Percentiles rank a stretch among this genome's conserved stretches.
Evolutionary conservation across 1,140 invertebrate genomes (phyloP).

Genomic region (Mercenaria mercenaria): DNA sequence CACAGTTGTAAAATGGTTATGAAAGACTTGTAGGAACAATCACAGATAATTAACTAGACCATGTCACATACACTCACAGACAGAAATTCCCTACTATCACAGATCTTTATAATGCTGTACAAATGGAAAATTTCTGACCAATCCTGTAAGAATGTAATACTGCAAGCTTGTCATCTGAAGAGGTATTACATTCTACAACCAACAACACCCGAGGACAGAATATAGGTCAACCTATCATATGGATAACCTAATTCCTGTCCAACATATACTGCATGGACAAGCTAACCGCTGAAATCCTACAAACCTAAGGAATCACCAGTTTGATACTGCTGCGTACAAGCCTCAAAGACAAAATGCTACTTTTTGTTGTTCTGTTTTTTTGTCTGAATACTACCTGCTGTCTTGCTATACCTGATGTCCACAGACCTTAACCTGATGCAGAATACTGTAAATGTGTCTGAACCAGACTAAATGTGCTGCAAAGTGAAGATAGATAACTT

Average conservation of each 20-base stretch:
- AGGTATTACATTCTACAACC: background rate
- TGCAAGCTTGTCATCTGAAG: background rate
- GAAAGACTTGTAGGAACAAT: conserved; percentile 41
- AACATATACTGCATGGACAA: too few relatives aligned
- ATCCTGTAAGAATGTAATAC: background rate
- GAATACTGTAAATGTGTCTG: background rate
- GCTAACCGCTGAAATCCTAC: too few relatives aligned
- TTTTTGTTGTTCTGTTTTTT: too few relatives aligned
- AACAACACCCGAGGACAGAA: background rate
- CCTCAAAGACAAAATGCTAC: too few relatives aligned
- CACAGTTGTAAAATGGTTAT: conserved; percentile 56
- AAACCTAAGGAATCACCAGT: too few relatives aligned
- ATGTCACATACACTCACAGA: background rate
- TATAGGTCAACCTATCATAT: too few relatives aligned
- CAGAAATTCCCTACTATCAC: background rate
- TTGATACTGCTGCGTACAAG: too few relatives aligned
- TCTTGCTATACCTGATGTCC: too few relatives aligned
- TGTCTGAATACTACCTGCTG: too few relatives aligned
- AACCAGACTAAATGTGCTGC: background rate
- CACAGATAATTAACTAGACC: conserved; percentile 15
- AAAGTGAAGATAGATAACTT: background rate
- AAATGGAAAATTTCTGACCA: background rate
- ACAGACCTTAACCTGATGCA: too few relatives aligned
- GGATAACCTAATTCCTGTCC: too few relatives aligned
- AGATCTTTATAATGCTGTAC: background rate